Base-by-base conservation (phyloP, 2,797 vertebrate genomes). In the Acipenser ruthenus region DNA sequence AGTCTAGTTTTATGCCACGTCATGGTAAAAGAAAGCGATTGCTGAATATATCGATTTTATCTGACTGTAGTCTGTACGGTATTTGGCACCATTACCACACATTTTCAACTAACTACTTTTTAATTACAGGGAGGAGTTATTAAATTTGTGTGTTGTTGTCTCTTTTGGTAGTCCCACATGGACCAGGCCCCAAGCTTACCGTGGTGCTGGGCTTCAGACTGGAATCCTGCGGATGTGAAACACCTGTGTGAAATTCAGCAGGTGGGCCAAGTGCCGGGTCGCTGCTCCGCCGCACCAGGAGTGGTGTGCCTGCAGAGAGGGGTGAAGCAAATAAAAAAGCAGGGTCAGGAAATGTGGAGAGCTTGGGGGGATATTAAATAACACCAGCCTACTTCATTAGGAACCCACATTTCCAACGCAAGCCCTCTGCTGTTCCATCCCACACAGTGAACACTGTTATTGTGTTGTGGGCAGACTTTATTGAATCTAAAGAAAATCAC, bases 281-380 rank as follows among this genome's bases (percentile, higher is more conserved):
- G 65, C 89, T 91, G 84, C 89, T 91, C 71, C 89, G 82, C 74
- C 89, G 84, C 10, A 91, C 89, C 63, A 90, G 77, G 63, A 91
- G 83, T 0, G 89, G 89, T 10, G 87, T 91, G 63, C 89, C 89
- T 91, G 69, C 0, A 7, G 73, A 53, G 66, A 60, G 52, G 9
- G 52, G n/a, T 10, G 3, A 55, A 55, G n/a, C 52, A 55, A 37
- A 67, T 79, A 67, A 79, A 76, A 83, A 71, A 0, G 9, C 70
- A 78, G 65, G 70, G 59, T 61, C 66, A 74, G 4, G 13, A 51
- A 1, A 47, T 82, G 67, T 75, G 66, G 6, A 5, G 62, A 56
- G 49, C 63, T 69, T 63, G 10, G 59, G 2, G 7, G 52, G 18
- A 67, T 63, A 75, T 65, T 52, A 52, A 49, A 49, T 10, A 67